Conservation (phyloP, 2,888 invertebrate genomes). For the Agriotes lineatus region DNA sequence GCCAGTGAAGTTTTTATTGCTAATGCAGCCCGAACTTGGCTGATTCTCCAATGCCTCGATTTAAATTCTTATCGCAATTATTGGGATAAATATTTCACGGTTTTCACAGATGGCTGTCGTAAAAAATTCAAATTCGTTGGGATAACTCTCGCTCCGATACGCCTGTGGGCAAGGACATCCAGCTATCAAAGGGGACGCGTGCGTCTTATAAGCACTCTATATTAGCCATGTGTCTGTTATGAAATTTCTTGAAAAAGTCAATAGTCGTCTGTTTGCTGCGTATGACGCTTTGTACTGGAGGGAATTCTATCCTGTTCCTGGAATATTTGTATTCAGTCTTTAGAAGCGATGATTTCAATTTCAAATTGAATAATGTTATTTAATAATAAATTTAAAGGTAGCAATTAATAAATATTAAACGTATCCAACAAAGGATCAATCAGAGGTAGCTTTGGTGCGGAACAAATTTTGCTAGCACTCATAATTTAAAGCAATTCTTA, state of each 20-base stretch:
- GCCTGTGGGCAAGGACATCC: conserved; percentile 17
- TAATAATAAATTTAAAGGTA: too few relatives aligned
- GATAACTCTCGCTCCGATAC: not conserved
- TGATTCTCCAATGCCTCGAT: not conserved
- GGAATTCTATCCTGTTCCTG: too few relatives aligned
- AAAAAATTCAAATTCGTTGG: conserved; percentile 15
- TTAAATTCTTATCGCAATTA: conserved; percentile 6
- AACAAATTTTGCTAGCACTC: too few relatives aligned
- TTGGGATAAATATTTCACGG: conserved; percentile 4
- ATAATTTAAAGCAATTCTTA: too few relatives aligned
- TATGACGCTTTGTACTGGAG: conserved; percentile 14
- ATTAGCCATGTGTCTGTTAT: conserved; percentile 28
- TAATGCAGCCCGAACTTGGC: not conserved
- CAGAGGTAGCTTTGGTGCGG: too few relatives aligned
- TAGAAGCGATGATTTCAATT: too few relatives aligned
- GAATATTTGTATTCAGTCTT: too few relatives aligned
- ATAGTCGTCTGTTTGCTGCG: conserved; percentile 20
- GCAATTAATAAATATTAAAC: too few relatives aligned
- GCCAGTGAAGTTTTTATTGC: not conserved
- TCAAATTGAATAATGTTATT: too few relatives aligned
- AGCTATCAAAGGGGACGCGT: conserved; percentile 20
- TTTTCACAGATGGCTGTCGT: conserved; percentile 7
- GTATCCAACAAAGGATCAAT: too few relatives aligned
- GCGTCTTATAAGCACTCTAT: conserved; percentile 13
- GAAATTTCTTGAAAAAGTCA: conserved; percentile 30